These are phyloP conservation scores for Borostomias antarcticus DNA, from an alignment of 2,797 vertebrate species.

Conservation along the genomic window DNA sequence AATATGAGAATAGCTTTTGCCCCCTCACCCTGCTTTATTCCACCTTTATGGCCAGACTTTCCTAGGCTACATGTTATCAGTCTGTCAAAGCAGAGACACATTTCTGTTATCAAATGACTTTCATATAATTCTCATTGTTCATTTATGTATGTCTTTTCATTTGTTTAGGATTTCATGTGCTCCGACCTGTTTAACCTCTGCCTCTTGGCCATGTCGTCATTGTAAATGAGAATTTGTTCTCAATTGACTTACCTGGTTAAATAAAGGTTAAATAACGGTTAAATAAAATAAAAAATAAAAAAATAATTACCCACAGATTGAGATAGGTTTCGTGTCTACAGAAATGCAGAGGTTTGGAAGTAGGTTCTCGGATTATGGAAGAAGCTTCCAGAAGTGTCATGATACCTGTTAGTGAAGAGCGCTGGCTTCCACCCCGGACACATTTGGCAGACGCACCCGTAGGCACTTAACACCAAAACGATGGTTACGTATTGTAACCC, in stretches of 20 bases:
- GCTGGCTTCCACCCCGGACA: neutral
- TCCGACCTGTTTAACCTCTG: too few relatives aligned
- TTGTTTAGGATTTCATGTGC: neutral
- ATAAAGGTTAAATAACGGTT: too few relatives aligned
- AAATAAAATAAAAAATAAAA: too few relatives aligned
- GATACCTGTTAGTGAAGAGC: neutral
- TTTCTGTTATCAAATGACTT: too few relatives aligned
- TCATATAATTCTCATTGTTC: too few relatives aligned
- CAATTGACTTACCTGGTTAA: too few relatives aligned
- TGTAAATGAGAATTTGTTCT: too few relatives aligned
- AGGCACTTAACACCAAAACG: neutral
- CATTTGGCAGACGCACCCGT: neutral
- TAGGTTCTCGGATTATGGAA: neutral
- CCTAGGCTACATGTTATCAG: slow-evolving; percentile 34
- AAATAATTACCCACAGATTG: neutral
- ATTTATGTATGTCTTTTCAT: too few relatives aligned
- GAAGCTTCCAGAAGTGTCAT: neutral
- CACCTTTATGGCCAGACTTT: slow-evolving; percentile 21
- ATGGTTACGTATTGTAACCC: neutral
- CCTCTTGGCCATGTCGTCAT: too few relatives aligned
- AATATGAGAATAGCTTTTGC: slow-evolving; percentile 47
- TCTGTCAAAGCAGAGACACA: slow-evolving; percentile 15
- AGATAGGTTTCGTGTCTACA: neutral
- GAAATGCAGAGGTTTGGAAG: neutral
- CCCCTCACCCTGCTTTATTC: slow-evolving; percentile 28